These are phyloP conservation scores for Hydriomena furcata DNA, from an alignment of 2,888 invertebrate genomes.

Conservation along the genomic window DNA sequence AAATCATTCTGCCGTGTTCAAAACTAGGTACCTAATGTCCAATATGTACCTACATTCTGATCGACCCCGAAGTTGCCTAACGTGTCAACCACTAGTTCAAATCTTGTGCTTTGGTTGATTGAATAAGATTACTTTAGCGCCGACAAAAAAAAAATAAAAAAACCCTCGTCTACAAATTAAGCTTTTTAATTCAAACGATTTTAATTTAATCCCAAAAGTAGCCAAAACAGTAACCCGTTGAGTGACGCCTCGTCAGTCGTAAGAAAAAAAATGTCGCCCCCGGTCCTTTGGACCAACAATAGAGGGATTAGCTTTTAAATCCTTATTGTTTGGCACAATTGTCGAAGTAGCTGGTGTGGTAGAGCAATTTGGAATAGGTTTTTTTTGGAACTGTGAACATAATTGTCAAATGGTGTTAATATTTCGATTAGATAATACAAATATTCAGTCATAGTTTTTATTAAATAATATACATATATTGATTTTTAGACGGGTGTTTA, in stretches of 20 bases:
- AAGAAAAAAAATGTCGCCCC: constrained; percentile 33
- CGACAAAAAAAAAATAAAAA: not conserved
- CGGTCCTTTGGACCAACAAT: constrained; percentile 43
- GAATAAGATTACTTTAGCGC: not conserved
- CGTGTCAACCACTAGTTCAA: too few relatives aligned
- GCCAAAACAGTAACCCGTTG: constrained; percentile 40
- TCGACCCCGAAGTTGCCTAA: too few relatives aligned
- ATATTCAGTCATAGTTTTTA: constrained; percentile 10
- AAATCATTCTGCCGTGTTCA: too few relatives aligned
- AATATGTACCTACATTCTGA: too few relatives aligned
- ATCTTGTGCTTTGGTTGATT: too few relatives aligned
- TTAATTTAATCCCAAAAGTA: constrained; percentile 27
- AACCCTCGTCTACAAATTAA: not conserved
- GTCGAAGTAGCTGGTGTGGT: constrained; percentile 41
- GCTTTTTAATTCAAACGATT: constrained; percentile 9
- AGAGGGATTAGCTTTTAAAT: constrained; percentile 48
- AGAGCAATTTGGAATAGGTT: constrained; percentile 26
- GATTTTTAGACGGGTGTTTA: too few relatives aligned
- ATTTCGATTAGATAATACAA: constrained; percentile 25
- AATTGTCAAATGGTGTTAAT: constrained; percentile 35
- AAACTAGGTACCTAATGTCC: too few relatives aligned
- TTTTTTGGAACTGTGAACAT: constrained; percentile 26
- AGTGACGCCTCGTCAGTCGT: constrained; percentile 19
- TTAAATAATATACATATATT: not conserved
- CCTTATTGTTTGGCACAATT: constrained; percentile 47